Evolutionary conservation across 2,888 invertebrate genomes (phyloP), one percentile per base, ranked within the genome.

Genomic region (Latheticus oryzae): DNA sequence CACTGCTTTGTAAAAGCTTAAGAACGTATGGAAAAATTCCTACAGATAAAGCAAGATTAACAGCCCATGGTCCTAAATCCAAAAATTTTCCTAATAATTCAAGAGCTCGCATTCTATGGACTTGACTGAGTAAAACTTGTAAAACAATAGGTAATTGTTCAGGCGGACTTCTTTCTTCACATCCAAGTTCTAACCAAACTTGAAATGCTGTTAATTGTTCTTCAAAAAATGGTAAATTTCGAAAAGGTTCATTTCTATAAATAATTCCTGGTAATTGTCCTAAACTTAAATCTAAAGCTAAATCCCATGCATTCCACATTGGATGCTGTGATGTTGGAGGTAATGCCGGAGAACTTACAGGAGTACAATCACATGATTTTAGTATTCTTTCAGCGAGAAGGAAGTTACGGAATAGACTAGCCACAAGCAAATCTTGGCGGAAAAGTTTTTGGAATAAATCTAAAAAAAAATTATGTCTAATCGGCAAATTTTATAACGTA

Each of bases 11-110:
- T 69, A 99, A 83, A 67, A 99, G 81, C 80, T 97, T 97, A 50
- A 99, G 84, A 70, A 99, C 97, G 79, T 99, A 99, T 0, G 99
- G 99, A 80, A 98, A 99, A 75, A 99, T 98, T 67, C 99, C 98
- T 33, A 99, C 99, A 48, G 93, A 93, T 13, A 99, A 84, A 45
- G 97, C 97, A 65, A 96, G 83, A 79, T 94, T 94, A 32, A 98
- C 98, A 7, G 98, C 97, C 93, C 93, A 93, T 0, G 91, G 89
- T 30, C 99, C 99, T 60, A 98, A 85, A 79, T 99, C 96, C 57
- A 99, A 84, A 81, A 97, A 99, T 50, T 88, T 86, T 47, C 96
- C 95, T 33, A 99, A 83, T 62, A 98, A 83, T 75, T 98, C 97
- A 67, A 99, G 82, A 9, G 99, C 99, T 68, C 96, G 84, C 73